Percentiles rank a stretch among this genome's conserved stretches.
These are phyloP conservation scores for Cassiopea andromeda DNA, from an alignment of 30 jellyfish, hydroid and myxozoan species.

Conservation along the genomic window DNA sequence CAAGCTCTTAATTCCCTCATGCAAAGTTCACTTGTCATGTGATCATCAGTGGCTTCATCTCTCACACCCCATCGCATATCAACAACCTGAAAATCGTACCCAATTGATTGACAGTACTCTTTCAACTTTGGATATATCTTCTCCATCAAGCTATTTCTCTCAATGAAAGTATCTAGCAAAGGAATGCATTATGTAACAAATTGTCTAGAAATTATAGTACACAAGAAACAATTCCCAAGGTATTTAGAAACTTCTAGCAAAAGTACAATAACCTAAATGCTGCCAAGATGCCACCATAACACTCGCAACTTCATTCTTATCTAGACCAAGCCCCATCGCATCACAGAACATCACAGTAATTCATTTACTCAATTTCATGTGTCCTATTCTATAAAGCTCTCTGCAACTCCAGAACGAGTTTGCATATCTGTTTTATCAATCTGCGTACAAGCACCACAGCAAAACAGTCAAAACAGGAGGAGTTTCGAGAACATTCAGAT, in stretches of 20 bases:
- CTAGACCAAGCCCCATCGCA: neutral
- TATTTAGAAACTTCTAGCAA: no score
- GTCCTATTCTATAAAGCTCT: no score
- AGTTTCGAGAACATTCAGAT: no score
- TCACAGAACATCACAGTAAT: neutral
- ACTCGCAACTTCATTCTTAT: neutral
- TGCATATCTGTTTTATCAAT: no score
- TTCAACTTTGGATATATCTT: constrained; percentile 85
- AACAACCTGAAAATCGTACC: constrained; percentile 94
- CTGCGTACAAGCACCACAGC: no score
- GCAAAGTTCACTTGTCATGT: constrained; percentile 92
- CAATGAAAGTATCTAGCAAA: constrained; percentile 76
- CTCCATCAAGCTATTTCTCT: constrained; percentile 85
- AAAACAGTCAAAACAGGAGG: no score
- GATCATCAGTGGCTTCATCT: constrained; percentile 97
- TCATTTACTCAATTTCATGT: neutral
- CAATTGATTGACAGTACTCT: constrained; percentile 89
- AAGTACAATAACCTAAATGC: no score
- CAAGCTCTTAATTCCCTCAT: constrained; percentile 87
- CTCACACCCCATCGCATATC: constrained; percentile 98
- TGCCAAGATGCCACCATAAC: neutral
- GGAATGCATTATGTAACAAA: no score
- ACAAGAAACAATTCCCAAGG: no score
- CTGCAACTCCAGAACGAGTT: no score
- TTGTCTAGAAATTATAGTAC: no score